Evolutionary conservation across 2,797 vertebrate genomes (phyloP).

Genomic region (Benthosema pterotum): DNA sequence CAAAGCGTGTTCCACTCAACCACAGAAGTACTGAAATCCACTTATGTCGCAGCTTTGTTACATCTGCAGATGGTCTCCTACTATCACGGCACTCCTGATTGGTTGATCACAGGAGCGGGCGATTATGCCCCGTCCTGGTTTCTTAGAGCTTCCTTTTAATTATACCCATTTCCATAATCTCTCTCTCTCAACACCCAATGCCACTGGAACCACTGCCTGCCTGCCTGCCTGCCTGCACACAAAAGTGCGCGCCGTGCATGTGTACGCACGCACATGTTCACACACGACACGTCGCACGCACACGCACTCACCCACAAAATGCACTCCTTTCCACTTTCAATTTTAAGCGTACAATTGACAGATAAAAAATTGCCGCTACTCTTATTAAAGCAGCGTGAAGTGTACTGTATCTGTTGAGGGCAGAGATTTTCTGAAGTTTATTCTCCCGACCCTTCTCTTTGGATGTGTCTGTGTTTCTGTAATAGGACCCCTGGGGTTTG

Average conservation of each 20-base stretch:
- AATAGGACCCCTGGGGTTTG: slow-evolving; percentile 62
- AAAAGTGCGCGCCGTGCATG: neutral
- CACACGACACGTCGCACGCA: too few relatives aligned
- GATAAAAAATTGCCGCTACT: slow-evolving; percentile 34
- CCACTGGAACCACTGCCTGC: neutral
- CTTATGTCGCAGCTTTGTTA: slow-evolving; percentile 51
- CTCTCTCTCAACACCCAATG: slow-evolving; percentile 10
- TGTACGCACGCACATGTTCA: too few relatives aligned
- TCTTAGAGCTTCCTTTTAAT: slow-evolving; percentile 63
- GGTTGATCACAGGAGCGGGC: slow-evolving; percentile 37
- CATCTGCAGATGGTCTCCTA: slow-evolving; percentile 34
- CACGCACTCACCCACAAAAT: neutral
- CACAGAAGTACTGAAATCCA: slow-evolving; percentile 38
- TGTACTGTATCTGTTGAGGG: slow-evolving; percentile 34
- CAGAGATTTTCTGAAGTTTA: slow-evolving; percentile 47
- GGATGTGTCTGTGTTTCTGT: slow-evolving; percentile 46
- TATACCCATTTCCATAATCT: slow-evolving; percentile 53
- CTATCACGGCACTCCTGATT: slow-evolving; percentile 36
- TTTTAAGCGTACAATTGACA: slow-evolving; percentile 16
- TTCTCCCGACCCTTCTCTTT: slow-evolving; percentile 43
- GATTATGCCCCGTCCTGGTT: slow-evolving; percentile 40
- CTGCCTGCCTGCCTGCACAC: neutral
- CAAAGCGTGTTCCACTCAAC: slow-evolving; percentile 46
- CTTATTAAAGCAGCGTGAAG: slow-evolving; percentile 51
- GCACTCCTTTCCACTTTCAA: slow-evolving; percentile 2